Evolutionary conservation across 2,113 vertebrate genomes (phyloP).

Genomic region (Nanger granti): DNA sequence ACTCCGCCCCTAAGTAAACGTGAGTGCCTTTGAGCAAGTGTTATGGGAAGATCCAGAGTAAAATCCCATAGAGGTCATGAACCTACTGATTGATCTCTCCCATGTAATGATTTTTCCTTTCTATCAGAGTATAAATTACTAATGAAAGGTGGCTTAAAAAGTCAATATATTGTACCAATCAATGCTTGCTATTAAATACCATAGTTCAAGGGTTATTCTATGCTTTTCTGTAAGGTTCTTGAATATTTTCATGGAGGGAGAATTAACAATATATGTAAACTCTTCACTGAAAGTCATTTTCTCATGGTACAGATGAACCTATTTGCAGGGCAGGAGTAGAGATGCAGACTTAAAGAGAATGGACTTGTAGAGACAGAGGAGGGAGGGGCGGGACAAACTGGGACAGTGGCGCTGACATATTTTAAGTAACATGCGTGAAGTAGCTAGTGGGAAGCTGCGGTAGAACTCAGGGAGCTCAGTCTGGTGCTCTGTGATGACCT

Average conservation of each 20-base stretch:
- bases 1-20: background rate
- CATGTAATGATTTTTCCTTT: background rate
- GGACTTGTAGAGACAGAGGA: background rate
- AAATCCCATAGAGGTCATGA: background rate
- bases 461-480: background rate
- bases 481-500: background rate
- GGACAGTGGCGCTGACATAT: background rate
- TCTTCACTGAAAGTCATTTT: background rate
- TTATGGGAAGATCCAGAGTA: background rate
- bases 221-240: background rate
- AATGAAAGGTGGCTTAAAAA: background rate
- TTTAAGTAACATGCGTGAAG: background rate
- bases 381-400: background rate
- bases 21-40: background rate
- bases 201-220: background rate
- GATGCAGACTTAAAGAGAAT: background rate
- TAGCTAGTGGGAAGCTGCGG: background rate
- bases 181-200: background rate
- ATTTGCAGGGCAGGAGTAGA: background rate
- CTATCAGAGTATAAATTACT: background rate
- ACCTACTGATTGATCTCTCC: background rate
- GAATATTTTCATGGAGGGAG: background rate
- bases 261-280: background rate
- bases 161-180: background rate
- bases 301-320: background rate